Base-by-base conservation (phyloP, 1,140 invertebrate genomes). In the Saccostrea echinata region DNA sequence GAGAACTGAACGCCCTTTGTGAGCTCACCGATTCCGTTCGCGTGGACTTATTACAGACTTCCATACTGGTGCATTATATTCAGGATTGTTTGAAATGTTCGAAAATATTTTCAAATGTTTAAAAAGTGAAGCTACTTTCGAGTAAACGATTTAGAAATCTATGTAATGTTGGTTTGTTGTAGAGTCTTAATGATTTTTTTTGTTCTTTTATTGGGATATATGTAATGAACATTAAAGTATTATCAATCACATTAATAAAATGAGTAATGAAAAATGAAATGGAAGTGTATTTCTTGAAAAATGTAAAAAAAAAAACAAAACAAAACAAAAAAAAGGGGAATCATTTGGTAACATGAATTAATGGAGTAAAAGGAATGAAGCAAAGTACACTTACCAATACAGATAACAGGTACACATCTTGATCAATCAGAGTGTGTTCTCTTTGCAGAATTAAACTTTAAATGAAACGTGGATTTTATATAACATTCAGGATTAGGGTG, bases 211-310 rank as follows among this genome's bases (percentile, higher is more conserved):
- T 57, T 57, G 55, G 55, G 55, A 57, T 57, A 57, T 57, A 57
- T 57, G 55, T 57, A 57, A 57, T 57, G 55, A 57, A 57, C 55
- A 57, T 57, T 57, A 57, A 57, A 57, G 55, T 57, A 57, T 57
- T 57, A 57, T 57, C 55, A 57, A 57, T 57, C 55, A 57, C 55
- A 57, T 16, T 57, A 52, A 57, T 57, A 57, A 57, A 57, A 57
- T 57, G 55, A 18, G 55, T 57, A 57, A 3, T 18, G 21, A 57
- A 16, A 21, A 43, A 43, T 1, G 43, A 43, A n/a, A 43, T 43
- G 43, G 9, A 43, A 43, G 43, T 43, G 43, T 9, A 43, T 43
- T 43, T 57, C 13, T 57, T 57, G 55, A 57, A 57, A 57, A 57
- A 57, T 57, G 52, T 52, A 52, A 52, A 12, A 57, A 57, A 57